Conservation (phyloP, 2,113 vertebrate species). For the Salvelinus namaycush region DNA sequence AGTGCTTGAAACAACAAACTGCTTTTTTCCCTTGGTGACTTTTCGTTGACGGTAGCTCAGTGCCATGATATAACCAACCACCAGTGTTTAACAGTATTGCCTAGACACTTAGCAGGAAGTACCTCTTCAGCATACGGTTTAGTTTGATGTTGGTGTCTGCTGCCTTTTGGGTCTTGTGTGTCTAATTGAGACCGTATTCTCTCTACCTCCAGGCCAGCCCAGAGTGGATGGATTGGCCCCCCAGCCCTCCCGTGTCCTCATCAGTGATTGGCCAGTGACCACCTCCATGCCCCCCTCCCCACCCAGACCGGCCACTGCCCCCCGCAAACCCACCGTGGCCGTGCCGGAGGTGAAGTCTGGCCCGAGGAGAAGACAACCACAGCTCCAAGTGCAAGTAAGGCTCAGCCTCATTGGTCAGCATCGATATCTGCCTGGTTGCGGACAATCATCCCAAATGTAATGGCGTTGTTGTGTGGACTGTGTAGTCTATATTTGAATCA, state of each 20-base stretch:
- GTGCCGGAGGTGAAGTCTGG: constrained; percentile 73
- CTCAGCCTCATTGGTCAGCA: not conserved
- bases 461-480: not conserved
- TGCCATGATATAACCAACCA: too few relatives aligned
- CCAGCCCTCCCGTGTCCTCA: constrained; percentile 62
- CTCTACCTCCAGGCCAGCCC: constrained; percentile 73
- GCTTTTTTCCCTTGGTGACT: not conserved
- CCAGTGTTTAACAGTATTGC: too few relatives aligned
- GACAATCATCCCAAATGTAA: too few relatives aligned
- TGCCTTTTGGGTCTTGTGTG: not conserved
- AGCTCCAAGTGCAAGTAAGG: constrained; percentile 81
- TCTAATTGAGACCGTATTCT: constrained; percentile 11
- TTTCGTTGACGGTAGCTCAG: too few relatives aligned
- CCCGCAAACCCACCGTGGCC: constrained; percentile 71
- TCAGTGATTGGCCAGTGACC: constrained; percentile 59
- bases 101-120: too few relatives aligned
- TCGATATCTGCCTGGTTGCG: too few relatives aligned
- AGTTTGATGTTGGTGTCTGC: not conserved
- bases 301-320: constrained; percentile 45
- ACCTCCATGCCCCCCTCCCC: constrained; percentile 69
- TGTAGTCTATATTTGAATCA: not conserved
- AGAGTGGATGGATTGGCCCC: constrained; percentile 64
- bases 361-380: constrained; percentile 70
- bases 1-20: not conserved
- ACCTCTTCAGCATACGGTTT: not conserved